A percentile compares a stretch with the other conserved stretches of the same genome.
Evolutionary conservation across 2,888 invertebrate genomes (phyloP).

Genomic region (Alentia gelatinosa): DNA sequence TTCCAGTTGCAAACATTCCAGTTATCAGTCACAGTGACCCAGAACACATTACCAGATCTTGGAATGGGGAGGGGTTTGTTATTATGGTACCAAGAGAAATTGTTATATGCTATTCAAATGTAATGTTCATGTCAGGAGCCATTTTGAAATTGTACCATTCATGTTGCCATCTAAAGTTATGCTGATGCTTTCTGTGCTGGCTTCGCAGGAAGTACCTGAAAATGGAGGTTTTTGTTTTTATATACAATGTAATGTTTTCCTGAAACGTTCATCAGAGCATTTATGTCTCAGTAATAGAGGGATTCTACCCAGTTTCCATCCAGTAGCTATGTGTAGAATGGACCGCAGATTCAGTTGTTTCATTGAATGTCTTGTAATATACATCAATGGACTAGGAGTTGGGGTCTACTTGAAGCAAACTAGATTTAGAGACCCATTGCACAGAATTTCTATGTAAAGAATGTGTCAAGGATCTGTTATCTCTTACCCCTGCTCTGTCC

Average conservation of each 20-base stretch:
- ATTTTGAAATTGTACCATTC: not conserved
- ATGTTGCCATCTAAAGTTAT: not conserved
- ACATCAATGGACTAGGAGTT: not conserved
- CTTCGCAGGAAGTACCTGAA: not conserved
- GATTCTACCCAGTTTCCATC: not conserved
- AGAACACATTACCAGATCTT: not conserved
- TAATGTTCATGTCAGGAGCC: not conserved
- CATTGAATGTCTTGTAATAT: not conserved
- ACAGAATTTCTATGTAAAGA: too few relatives aligned
- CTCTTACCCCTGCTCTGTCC: too few relatives aligned
- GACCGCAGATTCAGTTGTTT: not conserved
- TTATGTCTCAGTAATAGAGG: not conserved
- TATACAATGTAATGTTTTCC: too few relatives aligned
- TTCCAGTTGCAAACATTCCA: conserved; percentile 1
- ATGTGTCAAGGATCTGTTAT: too few relatives aligned
- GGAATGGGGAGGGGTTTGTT: not conserved
- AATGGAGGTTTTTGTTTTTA: not conserved
- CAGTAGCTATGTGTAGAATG: not conserved
- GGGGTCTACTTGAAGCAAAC: not conserved
- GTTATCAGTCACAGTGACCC: too few relatives aligned
- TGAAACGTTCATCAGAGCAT: too few relatives aligned
- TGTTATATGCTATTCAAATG: not conserved
- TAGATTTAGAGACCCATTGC: too few relatives aligned
- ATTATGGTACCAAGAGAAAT: not conserved
- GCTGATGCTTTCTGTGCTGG: conserved; percentile 13